Base-by-base conservation (phyloP, 1,140 invertebrate species). In the Brachystomella parvula region DNA sequence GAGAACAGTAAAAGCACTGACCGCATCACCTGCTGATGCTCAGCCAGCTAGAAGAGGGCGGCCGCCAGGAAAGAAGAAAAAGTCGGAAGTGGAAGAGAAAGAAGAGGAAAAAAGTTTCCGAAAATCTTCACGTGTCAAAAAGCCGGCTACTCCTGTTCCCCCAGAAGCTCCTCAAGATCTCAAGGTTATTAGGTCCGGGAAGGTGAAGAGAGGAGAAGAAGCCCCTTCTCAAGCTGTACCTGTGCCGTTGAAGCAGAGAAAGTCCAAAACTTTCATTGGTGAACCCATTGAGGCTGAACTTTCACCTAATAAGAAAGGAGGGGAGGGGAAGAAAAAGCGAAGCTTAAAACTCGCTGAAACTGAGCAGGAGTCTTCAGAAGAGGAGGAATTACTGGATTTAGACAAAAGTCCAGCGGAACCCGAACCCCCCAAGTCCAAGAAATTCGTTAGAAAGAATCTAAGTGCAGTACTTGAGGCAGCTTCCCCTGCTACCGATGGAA, bases 1-100 rank as follows among this genome's bases (percentile, higher is more conserved):
- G 59, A 44, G 71, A 60, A 64, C 71, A 12, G 66, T 49, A 1
- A 70, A 70, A 53, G 47, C 29, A 35, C 9, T 60, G 6, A 35
- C 9, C 24, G 49, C 6, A 3, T 19, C 24, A 19, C 12, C 12
- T 6, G 6, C 12, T 6, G 49, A 15, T 53, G 12, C 49, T 24
- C 24, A n/a, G n/a, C n/a, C n/a, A n/a, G n/a, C n/a, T n/a, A n/a
- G n/a, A n/a, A n/a, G n/a, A n/a, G n/a, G n/a, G n/a, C n/a, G n/a
- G n/a, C n/a, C n/a, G n/a, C n/a, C n/a, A n/a, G n/a, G n/a, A n/a
- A n/a, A n/a, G n/a, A n/a, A n/a, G n/a, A n/a, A n/a, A n/a, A n/a
- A n/a, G n/a, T n/a, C n/a, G n/a, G n/a, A n/a, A n/a, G n/a, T n/a
- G n/a, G 24, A 31, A 29, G 28, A 59, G 3, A 21, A 30, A 30